Evolutionary conservation across 2,797 vertebrate genomes (phyloP).

Genomic region (Gymnoscopelus microlampas): DNA sequence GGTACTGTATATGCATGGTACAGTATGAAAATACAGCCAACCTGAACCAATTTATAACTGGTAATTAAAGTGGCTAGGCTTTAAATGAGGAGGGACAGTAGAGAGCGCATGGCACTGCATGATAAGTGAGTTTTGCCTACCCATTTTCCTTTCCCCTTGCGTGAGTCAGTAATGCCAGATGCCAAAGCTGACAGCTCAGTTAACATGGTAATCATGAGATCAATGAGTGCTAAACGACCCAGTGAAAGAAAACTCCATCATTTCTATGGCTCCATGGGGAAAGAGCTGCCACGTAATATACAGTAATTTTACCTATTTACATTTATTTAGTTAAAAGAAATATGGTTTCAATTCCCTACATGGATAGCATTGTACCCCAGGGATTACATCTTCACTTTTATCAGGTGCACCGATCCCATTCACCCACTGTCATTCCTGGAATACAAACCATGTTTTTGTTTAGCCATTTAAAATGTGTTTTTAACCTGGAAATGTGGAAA

Average conservation of each 20-base stretch:
- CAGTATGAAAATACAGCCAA: conserved; percentile 22
- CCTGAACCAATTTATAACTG: conserved; percentile 33
- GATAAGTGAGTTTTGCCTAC: conserved; percentile 53
- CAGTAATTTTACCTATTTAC: not conserved
- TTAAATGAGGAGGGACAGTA: conserved; percentile 34
- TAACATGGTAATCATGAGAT: conserved; percentile 71
- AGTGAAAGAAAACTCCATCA: conserved; percentile 57
- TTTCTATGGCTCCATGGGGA: conserved; percentile 25
- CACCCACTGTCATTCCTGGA: too few relatives aligned
- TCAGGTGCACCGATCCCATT: too few relatives aligned
- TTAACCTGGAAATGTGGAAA: too few relatives aligned
- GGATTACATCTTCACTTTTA: too few relatives aligned
- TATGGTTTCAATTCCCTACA: not conserved
- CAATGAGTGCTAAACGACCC: conserved; percentile 66
- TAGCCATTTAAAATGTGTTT: too few relatives aligned
- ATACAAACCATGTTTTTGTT: too few relatives aligned
- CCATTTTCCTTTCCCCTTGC: conserved; percentile 36
- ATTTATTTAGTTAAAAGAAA: not conserved
- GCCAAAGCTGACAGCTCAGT: conserved; percentile 66
- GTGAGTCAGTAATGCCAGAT: conserved; percentile 61
- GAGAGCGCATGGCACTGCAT: conserved; percentile 55
- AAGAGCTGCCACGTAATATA: not conserved
- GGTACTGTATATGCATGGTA: conserved; percentile 20
- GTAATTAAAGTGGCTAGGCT: conserved; percentile 53
- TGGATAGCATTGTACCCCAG: too few relatives aligned